phyloP scores from a whole-genome alignment of 2,888 invertebrate species.

The Machimus rusticus region DNA sequence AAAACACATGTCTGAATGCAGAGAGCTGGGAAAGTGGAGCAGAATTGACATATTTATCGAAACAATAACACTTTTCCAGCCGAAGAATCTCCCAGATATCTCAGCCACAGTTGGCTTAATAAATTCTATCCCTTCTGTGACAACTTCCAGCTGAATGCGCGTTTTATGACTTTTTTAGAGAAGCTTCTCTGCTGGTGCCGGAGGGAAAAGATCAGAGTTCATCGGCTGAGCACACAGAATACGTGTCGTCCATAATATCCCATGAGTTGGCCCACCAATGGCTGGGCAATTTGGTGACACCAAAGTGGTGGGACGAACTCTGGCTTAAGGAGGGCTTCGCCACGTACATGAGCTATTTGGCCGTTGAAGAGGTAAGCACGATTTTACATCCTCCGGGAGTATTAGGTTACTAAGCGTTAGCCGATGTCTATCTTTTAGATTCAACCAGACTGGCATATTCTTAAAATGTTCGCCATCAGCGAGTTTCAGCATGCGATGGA shows the following conservation, averaged over 20 bases:
- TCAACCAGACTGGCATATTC: conserved; percentile 68
- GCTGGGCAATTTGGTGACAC: conserved; percentile 81
- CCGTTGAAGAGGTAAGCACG: conserved; percentile 54
- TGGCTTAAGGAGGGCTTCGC: conserved; percentile 72
- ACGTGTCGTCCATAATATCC: conserved; percentile 72
- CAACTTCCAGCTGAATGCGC: conserved; percentile 2
- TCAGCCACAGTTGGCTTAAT: conserved; percentile 1
- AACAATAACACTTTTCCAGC: neutral
- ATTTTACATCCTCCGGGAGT: neutral
- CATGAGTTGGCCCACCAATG: conserved; percentile 86
- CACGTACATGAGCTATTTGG: conserved; percentile 64
- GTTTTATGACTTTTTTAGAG: conserved; percentile 62
- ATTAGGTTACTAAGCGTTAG: neutral
- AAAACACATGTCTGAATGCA: neutral
- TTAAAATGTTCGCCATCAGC: conserved; percentile 66
- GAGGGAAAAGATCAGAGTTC: conserved; percentile 59
- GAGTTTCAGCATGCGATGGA: conserved; percentile 68
- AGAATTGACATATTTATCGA: conserved; percentile 27
- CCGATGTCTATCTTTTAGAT: conserved; percentile 57
- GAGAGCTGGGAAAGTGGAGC: neutral
- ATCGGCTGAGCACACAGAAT: conserved; percentile 69
- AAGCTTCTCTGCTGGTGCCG: conserved; percentile 67
- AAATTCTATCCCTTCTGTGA: conserved; percentile 7
- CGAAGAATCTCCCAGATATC: neutral
- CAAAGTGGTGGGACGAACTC: conserved; percentile 77